A percentile compares a stretch with the other conserved stretches of the same genome.
phyloP scores from a whole-genome alignment of 2,888 invertebrate species.

The Zhuqinia jingwanae region DNA sequence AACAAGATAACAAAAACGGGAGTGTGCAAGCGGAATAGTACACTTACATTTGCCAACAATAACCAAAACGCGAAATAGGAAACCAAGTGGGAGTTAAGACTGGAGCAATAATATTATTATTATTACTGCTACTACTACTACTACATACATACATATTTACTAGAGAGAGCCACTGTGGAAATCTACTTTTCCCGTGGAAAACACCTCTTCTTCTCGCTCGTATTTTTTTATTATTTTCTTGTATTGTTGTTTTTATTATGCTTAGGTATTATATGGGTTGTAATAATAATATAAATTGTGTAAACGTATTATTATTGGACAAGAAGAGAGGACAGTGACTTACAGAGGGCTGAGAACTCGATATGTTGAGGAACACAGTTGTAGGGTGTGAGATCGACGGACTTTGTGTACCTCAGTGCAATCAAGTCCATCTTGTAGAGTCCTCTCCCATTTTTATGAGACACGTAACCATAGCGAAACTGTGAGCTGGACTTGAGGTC shows the following conservation, averaged over 20 bases:
- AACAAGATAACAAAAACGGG: neutral
- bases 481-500: constrained; percentile 82
- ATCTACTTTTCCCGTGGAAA: constrained; percentile 7
- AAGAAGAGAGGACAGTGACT: constrained; percentile 80
- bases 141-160: neutral
- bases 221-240: neutral
- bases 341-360: constrained; percentile 88
- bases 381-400: constrained; percentile 87
- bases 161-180: neutral
- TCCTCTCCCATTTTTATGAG: constrained; percentile 87
- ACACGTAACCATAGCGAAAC: constrained; percentile 88
- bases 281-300: constrained; percentile 20
- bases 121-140: no score
- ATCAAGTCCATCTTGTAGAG: constrained; percentile 88
- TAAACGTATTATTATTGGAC: constrained; percentile 42
- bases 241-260: neutral
- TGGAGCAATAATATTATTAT: no score
- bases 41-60: constrained; percentile 4
- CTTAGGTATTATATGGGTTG: neutral
- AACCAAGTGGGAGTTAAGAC: constrained; percentile 28
- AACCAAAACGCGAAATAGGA: neutral
- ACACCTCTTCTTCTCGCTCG: constrained; percentile 3
- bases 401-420: constrained; percentile 87
- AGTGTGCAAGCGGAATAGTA: neutral
- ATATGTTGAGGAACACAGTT: constrained; percentile 87